Conservation (phyloP, 2,113 vertebrate genomes). For the Nothoprocta pentlandii region DNA sequence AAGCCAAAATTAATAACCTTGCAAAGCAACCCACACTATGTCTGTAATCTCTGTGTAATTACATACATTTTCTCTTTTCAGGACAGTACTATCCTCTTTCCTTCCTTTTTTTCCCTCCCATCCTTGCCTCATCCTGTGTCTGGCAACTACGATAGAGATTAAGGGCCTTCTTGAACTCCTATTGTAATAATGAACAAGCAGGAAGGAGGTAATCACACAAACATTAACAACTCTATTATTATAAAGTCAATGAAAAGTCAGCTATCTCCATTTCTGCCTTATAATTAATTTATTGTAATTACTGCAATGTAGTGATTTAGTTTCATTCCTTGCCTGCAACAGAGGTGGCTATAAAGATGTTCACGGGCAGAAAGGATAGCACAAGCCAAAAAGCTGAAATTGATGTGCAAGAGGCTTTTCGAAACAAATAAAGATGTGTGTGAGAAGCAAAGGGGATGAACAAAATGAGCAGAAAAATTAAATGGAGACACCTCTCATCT, state of each 20-base stretch:
- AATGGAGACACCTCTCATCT: background rate
- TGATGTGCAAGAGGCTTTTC: background rate
- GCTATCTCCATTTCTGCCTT: conserved; percentile 14
- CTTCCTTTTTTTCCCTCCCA: conserved; percentile 3
- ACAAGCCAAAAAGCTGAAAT: background rate
- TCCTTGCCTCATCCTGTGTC: background rate
- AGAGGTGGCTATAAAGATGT: background rate
- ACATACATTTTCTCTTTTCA: background rate
- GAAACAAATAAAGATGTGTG: background rate
- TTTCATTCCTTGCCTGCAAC: background rate
- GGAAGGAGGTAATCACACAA: conserved; percentile 20
- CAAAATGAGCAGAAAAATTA: background rate
- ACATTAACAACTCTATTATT: conserved; percentile 44
- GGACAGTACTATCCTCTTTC: background rate
- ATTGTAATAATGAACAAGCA: conserved; percentile 21
- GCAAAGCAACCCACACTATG: background rate
- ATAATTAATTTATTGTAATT: conserved; percentile 51
- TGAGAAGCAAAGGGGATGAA: background rate
- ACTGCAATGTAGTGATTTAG: background rate
- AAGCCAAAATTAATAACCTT: conserved; percentile 13
- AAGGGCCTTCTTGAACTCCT: conserved; percentile 2
- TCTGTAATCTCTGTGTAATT: conserved; percentile 30
- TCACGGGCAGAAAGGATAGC: background rate
- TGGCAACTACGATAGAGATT: background rate
- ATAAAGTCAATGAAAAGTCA: conserved; percentile 54